Evolutionary conservation across 1,140 invertebrate genomes (phyloP), one percentile per base, ranked within the genome.

Genomic region (Pogonomyrmex barbatus): DNA sequence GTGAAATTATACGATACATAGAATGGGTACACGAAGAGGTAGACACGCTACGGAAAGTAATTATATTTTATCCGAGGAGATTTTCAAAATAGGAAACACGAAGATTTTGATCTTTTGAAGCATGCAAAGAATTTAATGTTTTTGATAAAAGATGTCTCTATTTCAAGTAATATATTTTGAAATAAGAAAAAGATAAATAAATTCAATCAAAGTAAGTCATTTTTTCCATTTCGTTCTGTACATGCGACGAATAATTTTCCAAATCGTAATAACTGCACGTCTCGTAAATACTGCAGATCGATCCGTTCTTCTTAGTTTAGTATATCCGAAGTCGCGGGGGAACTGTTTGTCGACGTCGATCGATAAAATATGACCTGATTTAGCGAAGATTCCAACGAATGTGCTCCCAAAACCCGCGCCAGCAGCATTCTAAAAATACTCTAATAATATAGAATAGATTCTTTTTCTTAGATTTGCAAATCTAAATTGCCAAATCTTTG

Each of bases 301-400:
- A 89, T 83, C 81, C 36, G 60, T 14, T 70, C 63, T 88, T 85
- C 60, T 67, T 56, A 42, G 70, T 62, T 45, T 36, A 54, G 54
- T 54, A 60, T 17, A 62, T 42, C 50, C 65, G 50, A 67, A 33
- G 71, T 45, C 39, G 50, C 65, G 30, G 54, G 56, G 47, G 79
- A 87, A 60, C 68, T 5, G 79, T 60, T 77, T 68, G 86, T 77
- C 86, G 52, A 45, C 30, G 33, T 5, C 36, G 63, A 73, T 85
- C 87, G 86, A 88, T 85, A 87, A 88, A 47, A 54, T 36, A 60
- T 71, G 87, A 65, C 78, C 79, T 60, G 79, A 88, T 88, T 88
- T 68, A 60, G 30, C 12, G 50, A 45, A 60, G 52, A 54, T 68
- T 76, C 54, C 52, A n/a, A 17, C 10, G 17, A 17, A 45, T 33